Evolutionary conservation across 2,797 vertebrate species (phyloP), one percentile per base, ranked within the genome.

Genomic region (Chanos chanos): DNA sequence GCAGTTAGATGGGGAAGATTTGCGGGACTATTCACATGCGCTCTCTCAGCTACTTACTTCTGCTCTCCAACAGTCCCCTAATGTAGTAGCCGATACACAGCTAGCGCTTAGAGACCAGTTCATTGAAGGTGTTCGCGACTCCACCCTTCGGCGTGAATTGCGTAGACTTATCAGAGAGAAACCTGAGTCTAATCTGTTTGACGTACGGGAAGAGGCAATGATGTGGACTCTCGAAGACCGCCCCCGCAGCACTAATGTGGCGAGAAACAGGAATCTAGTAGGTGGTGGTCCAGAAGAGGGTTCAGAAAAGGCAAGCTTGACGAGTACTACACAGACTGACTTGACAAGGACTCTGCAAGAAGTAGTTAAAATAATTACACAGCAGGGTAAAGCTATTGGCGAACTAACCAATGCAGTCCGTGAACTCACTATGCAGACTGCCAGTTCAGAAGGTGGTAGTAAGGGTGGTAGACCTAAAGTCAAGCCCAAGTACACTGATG

Each of bases 401-500:
- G 45, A 48, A 13, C n/a, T 30, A 9, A 48, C 45, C 7, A 4
- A n/a, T 48, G 25, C 45, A 5, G 15, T 48, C 4, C 15, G 30
- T 15, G 30, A 48, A 30, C 27, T 37, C 1, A 40, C 52, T 0
- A 7, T 12, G 4, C 21, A 25, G 18, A 13, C 12, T n/a, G 25
- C 5, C 13, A 9, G 54, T 21, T 24, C 34, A 12, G 34, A 36
- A n/a, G n/a, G n/a, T n/a, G n/a, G n/a, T n/a, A n/a, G n/a, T n/a
- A n/a, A n/a, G n/a, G n/a, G n/a, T n/a, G n/a, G 2, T 5, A 44
- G 13, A 4, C 6, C 21, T 19, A 31, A n/a, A 5, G 2, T 4
- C 10, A 52, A 44, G 24, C 31, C 24, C 4, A 52, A 18, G 4
- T 63, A 58, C 4, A 69, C 30, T 6, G 44, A 50, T 3, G 64